Base-by-base conservation (phyloP, 2,113 vertebrate genomes). In the Hyaena hyaena region DNA sequence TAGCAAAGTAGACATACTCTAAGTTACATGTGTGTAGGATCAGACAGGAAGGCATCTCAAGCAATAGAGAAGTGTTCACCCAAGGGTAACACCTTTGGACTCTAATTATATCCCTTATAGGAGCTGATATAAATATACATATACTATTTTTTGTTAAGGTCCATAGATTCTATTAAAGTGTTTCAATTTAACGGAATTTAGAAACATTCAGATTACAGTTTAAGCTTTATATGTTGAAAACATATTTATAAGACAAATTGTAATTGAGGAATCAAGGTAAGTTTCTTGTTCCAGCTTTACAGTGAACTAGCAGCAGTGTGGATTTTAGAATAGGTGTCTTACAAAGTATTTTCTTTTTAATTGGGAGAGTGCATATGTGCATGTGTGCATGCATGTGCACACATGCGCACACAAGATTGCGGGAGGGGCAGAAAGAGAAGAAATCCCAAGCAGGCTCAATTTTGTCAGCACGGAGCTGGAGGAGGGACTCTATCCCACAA, bases 121-220 rank as follows among this genome's bases (percentile, higher is more conserved):
- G 7, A 95, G 63, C 26, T 74, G 15, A 43, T 76, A 26, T 61
- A 43, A 83, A 45, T 55, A 69, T 7, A 24, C 10, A n/a, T 69
- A 9, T 24, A 31, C 55, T 88, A 58, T 68, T 80, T 39, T 84
- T 74, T n/a, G 5, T 73, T 19, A 23, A 61, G 89, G 26, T 90
- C 14, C 5, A 7, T 74, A 68, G 10, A 48, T 61, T 89, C 31
- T 33, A 28, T 80, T 43, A 79, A 35, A 88, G 76, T 71, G 55
- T 58, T 15, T 45, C 21, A 93, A 3, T 48, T 81, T 89, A 31
- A 17, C 19, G 4, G 17, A 85, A 50, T 66, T 82, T 77, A 66
- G 17, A 82, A 3, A 92, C 11, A 8, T 61, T 84, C 9, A 48
- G 0, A 33, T 19, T 81, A 66, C 0, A 17, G 0, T 39, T 0